A percentile compares a stretch with the other conserved stretches of the same genome.
Conservation (phyloP, 1,140 invertebrate genomes). For the Drosophila ananassae region DNA sequence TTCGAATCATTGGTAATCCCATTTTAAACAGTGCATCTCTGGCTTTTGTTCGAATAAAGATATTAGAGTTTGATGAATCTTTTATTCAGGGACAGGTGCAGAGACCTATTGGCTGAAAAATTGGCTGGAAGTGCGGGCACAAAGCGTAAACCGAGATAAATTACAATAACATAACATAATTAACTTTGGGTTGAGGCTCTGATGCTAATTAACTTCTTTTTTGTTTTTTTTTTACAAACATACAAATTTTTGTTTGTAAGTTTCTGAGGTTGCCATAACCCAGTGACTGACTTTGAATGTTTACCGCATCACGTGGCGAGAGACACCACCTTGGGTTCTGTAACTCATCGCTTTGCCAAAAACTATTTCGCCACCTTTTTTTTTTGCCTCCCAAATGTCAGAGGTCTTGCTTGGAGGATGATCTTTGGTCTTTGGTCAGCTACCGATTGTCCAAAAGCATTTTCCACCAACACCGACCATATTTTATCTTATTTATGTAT, state of each 20-base stretch:
- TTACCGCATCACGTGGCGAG: constrained; percentile 46
- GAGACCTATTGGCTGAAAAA: constrained; percentile 39
- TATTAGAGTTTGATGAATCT: not conserved
- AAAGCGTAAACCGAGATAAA: constrained; percentile 76
- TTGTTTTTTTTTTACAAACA: constrained; percentile 2
- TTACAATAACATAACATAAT: constrained; percentile 74
- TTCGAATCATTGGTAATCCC: not conserved
- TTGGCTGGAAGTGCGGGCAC: constrained; percentile 61
- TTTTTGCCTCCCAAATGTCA: constrained; percentile 51
- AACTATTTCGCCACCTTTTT: constrained; percentile 55
- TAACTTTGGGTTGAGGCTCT: constrained; percentile 43
- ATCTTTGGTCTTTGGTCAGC: constrained; percentile 28
- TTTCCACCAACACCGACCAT: constrained; percentile 45
- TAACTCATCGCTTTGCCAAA: constrained; percentile 37
- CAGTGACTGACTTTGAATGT: constrained; percentile 66
- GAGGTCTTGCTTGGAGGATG: constrained; percentile 17
- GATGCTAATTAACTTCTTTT: constrained; percentile 69
- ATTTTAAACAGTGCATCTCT: not conserved
- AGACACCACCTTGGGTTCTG: constrained; percentile 54
- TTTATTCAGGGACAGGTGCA: constrained; percentile 19
- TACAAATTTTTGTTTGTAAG: not conserved
- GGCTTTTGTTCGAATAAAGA: not conserved
- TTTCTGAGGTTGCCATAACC: constrained; percentile 55
- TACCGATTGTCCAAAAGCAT: constrained; percentile 66
- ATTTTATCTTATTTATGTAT: constrained; percentile 31